Evolutionary conservation across 2,888 invertebrate species (phyloP).

Genomic region (Subacronicta megacephala): DNA sequence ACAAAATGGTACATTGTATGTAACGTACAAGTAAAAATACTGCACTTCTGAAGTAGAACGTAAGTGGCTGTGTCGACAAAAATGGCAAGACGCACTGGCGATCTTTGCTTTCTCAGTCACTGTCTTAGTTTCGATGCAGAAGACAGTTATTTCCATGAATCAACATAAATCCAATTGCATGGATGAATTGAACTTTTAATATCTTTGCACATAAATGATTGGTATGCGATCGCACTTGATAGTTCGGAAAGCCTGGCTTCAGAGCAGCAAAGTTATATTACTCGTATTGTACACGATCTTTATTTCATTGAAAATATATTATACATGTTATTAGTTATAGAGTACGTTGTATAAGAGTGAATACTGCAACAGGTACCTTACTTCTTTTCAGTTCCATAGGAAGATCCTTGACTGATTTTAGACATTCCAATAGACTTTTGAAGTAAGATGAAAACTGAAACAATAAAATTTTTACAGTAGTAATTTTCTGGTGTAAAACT

Average conservation of each 20-base stretch:
- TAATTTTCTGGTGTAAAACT: too few relatives aligned
- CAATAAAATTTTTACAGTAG: too few relatives aligned
- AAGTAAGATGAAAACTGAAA: slow-evolving; percentile 94
- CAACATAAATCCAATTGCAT: too few relatives aligned
- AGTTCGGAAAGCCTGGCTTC: neutral
- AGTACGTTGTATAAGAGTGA: slow-evolving; percentile 44
- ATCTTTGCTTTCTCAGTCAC: too few relatives aligned
- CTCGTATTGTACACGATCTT: slow-evolving; percentile 11
- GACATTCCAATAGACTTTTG: slow-evolving; percentile 95
- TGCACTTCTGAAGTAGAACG: too few relatives aligned
- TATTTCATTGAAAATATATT: slow-evolving; percentile 44
- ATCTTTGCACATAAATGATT: neutral
- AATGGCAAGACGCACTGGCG: too few relatives aligned
- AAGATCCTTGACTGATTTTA: slow-evolving; percentile 95
- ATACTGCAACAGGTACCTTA: slow-evolving; percentile 70
- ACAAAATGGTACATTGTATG: slow-evolving; percentile 32
- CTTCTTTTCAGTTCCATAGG: slow-evolving; percentile 92
- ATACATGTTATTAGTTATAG: slow-evolving; percentile 54
- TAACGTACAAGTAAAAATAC: neutral
- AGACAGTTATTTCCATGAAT: too few relatives aligned
- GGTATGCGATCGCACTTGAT: neutral
- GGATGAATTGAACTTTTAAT: too few relatives aligned
- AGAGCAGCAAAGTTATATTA: neutral
- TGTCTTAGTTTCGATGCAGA: too few relatives aligned
- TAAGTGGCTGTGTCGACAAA: too few relatives aligned